These are phyloP conservation scores for Diplodus puntazzo DNA, from an alignment of 2,797 vertebrate genomes.

Conservation along the genomic window DNA sequence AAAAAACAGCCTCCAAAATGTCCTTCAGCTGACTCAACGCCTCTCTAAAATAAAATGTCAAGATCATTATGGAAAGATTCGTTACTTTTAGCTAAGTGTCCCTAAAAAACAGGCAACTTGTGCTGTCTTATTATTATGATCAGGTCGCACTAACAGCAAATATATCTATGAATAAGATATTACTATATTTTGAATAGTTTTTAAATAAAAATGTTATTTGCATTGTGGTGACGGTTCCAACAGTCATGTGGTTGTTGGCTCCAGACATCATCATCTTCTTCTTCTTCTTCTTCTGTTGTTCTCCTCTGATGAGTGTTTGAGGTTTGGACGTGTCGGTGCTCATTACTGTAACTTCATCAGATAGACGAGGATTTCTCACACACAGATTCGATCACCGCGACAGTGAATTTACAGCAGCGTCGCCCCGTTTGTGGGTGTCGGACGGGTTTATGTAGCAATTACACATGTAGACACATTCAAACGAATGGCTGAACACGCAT, in stretches of 20 bases:
- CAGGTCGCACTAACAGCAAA: neutral
- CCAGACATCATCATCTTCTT: neutral
- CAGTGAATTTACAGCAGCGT: conserved; percentile 5
- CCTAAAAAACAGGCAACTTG: too few relatives aligned
- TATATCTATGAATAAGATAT: neutral
- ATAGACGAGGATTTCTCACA: neutral
- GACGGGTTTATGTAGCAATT: conserved; percentile 13
- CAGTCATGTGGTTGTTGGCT: neutral
- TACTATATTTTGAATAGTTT: neutral
- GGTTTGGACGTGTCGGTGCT: neutral
- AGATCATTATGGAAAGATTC: too few relatives aligned
- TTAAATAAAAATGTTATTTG: neutral
- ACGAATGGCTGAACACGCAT: conserved; percentile 9
- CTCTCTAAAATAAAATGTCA: too few relatives aligned
- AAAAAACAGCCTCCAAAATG: too few relatives aligned
- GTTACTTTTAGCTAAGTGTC: neutral
- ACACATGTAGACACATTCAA: conserved; percentile 29
- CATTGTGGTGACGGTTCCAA: neutral
- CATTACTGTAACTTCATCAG: conserved; percentile 2
- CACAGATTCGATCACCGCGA: neutral
- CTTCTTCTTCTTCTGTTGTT: neutral
- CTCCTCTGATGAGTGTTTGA: neutral
- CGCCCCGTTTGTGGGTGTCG: conserved; percentile 44
- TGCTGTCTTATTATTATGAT: too few relatives aligned
- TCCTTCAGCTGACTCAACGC: too few relatives aligned